Evolutionary conservation across 53 echinoderm and acorn worm genomes (phyloP).

Genomic region (Mesocentrotus franciscanus): DNA sequence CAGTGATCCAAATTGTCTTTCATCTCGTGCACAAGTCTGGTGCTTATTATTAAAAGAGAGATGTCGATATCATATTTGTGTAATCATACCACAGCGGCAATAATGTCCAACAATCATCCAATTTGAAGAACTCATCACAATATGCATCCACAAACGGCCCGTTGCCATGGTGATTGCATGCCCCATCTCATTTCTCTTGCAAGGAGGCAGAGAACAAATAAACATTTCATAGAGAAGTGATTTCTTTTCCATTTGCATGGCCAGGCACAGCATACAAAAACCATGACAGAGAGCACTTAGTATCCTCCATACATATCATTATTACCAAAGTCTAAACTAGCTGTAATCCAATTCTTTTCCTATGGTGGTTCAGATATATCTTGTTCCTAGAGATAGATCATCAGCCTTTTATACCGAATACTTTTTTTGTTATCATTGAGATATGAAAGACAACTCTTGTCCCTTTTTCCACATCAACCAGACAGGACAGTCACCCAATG

Average conservation of each 20-base stretch:
- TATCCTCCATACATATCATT: neutral
- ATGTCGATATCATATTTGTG: neutral
- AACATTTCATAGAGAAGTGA: neutral
- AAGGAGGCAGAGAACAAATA: neutral
- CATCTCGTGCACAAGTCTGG: neutral
- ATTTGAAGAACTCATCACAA: neutral
- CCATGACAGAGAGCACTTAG: neutral
- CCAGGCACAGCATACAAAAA: neutral
- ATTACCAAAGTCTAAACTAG: conserved; percentile 16
- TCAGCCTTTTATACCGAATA: neutral
- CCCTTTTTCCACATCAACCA: neutral
- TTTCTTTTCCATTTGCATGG: neutral
- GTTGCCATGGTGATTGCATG: conserved; percentile 5
- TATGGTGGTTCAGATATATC: neutral
- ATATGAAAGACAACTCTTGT: neutral
- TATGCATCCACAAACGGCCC: neutral
- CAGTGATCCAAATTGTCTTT: neutral
- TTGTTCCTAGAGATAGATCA: neutral
- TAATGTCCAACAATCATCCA: neutral
- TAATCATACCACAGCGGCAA: neutral
- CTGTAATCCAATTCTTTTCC: neutral
- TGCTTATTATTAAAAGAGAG: neutral
- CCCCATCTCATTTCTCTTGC: neutral
- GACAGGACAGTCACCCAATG: neutral
- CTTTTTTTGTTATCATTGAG: neutral